Conservation (phyloP, 2,888 invertebrate species). For the Pachydiplax longipennis region DNA sequence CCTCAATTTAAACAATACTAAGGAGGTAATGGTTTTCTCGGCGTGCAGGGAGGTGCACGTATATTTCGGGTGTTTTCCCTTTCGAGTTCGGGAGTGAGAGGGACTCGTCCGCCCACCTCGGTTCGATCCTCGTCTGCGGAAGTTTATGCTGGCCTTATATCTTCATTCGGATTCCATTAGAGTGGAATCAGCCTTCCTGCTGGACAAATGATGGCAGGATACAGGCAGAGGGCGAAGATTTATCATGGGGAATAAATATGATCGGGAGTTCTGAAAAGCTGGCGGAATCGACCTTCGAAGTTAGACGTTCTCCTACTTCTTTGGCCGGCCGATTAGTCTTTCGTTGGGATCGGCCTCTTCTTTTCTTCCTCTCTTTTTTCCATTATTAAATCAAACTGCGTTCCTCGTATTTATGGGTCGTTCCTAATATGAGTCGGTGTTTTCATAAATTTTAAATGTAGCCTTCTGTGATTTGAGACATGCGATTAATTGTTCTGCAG, state of each 20-base stretch:
- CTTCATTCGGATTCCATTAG: constrained; percentile 1
- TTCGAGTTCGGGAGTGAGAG: neutral
- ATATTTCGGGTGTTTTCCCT: neutral
- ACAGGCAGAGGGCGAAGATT: neutral
- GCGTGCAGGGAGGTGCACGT: neutral
- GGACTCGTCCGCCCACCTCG: neutral
- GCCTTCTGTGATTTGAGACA: neutral
- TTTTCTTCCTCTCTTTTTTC: neutral
- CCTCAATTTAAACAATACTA: neutral
- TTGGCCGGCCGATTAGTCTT: neutral
- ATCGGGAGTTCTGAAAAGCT: neutral
- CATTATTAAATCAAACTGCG: neutral
- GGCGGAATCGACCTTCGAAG: neutral
- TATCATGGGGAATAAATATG: neutral
- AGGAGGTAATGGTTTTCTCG: neutral
- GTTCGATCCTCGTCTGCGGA: neutral
- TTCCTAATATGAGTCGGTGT: neutral
- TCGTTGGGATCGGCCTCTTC: neutral
- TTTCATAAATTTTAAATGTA: neutral
- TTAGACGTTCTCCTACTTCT: neutral
- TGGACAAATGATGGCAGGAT: neutral
- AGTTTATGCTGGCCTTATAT: neutral
- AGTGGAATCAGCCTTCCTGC: neutral
- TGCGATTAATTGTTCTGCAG: neutral
- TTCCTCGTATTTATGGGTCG: neutral